Conservation (phyloP, 2,888 invertebrate genomes). For the Zeuzera pyrina region DNA sequence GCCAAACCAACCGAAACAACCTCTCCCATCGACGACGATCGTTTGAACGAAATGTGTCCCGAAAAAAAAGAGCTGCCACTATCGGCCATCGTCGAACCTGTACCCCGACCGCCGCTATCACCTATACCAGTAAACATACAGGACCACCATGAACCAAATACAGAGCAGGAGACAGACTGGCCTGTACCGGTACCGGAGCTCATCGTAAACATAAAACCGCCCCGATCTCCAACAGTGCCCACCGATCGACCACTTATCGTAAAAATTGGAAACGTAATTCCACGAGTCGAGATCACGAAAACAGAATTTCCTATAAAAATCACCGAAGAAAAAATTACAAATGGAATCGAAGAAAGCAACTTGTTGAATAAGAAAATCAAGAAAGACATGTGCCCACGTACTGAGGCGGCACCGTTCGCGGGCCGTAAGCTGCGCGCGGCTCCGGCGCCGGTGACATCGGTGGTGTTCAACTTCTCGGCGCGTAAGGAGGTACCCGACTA, state of each 20-base stretch:
- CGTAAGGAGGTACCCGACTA: slow-evolving; percentile 92
- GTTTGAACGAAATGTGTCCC: no score
- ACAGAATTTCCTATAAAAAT: slow-evolving; percentile 23
- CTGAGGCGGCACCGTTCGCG: slow-evolving; percentile 19
- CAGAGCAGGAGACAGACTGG: slow-evolving; percentile 9
- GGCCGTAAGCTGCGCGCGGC: slow-evolving; percentile 31
- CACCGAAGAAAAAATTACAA: neutral
- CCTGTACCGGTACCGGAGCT: slow-evolving; percentile 8
- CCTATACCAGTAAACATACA: slow-evolving; percentile 29
- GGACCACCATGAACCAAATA: slow-evolving; percentile 9
- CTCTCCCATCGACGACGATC: no score
- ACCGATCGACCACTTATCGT: no score
- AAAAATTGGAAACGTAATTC: no score
- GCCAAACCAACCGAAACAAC: neutral
- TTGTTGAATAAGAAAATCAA: neutral
- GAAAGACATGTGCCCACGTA: slow-evolving; percentile 12
- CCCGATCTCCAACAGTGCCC: no score
- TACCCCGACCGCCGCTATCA: slow-evolving; percentile 31
- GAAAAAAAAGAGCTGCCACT: slow-evolving; percentile 36
- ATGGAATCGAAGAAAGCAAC: slow-evolving; percentile 1
- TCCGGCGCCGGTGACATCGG: slow-evolving; percentile 74
- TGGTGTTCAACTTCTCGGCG: slow-evolving; percentile 91
- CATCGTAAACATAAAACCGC: no score
- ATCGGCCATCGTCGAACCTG: slow-evolving; percentile 56
- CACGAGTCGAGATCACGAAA: neutral